phyloP scores from a whole-genome alignment of 2,113 vertebrate genomes.

The Pagrus major region DNA sequence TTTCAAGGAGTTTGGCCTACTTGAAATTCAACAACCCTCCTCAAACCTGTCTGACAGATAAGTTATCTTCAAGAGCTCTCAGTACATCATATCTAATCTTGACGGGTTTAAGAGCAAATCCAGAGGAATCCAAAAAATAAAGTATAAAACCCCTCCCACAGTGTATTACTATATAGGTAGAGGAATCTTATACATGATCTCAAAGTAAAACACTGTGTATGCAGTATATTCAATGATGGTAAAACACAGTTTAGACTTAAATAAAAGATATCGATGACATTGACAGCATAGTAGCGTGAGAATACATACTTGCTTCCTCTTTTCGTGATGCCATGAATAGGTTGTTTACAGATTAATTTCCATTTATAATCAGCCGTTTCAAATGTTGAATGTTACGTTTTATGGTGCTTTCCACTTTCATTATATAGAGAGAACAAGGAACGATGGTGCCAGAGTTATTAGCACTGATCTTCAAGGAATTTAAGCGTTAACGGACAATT shows the following conservation, averaged over 20 bases:
- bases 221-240: not conserved
- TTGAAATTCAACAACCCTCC: not conserved
- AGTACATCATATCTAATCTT: not conserved
- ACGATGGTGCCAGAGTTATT: not conserved
- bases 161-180: not conserved
- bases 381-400: not conserved
- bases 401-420: not conserved
- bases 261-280: not conserved
- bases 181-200: not conserved
- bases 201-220: not conserved
- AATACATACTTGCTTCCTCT: not conserved
- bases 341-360: not conserved
- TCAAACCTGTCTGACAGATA: not conserved
- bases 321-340: not conserved
- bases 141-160: not conserved
- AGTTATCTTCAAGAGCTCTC: not conserved
- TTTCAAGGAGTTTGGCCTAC: not conserved
- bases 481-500: not conserved
- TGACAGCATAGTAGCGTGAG: not conserved
- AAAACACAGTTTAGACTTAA: not conserved
- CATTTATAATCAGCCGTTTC: too few relatives aligned
- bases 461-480: conserved; percentile 16
- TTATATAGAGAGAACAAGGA: not conserved
- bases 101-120: not conserved
- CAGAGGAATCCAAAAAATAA: not conserved